Base-by-base conservation (phyloP, 2,888 invertebrate genomes). In the Melanostoma scalare region DNA sequence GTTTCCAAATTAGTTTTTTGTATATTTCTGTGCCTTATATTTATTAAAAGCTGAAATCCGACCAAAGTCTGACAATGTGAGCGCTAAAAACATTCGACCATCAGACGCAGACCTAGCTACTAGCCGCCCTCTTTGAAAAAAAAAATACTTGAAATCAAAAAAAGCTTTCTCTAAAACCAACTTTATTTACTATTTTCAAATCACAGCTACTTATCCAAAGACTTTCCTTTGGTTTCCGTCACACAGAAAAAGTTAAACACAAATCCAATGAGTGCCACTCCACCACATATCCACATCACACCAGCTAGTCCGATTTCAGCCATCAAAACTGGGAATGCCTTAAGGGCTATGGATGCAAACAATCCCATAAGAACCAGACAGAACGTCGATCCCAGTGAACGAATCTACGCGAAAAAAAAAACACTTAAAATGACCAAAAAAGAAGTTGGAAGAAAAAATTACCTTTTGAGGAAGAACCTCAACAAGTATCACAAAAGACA, bases 381-480 rank as follows among this genome's bases (percentile, higher is more conserved):
- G 1, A 88, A 81, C 0, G 89, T 88, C 3, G 88, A 87, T 6
- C 85, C 88, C 42, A 89, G 9, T 0, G 89, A 87, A 5, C 90
- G 89, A 65, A 90, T 89, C 90, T 90, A 31, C 20, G 1, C 20
- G 42, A 86, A 86, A n/a, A 20, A n/a, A 35, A 60, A 56, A 31
- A 48, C 50, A 58, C 56, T 33, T 9, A 35, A 31, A 52, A 42
- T 53, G 20, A 20, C 20, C 20, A 20, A 0, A 1, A 56, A 53
- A 20, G 55, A 48, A 36, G 6, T 10, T 4, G 9, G 20, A 33
- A n/a, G 2, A 20, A 20, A 20, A 20, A 72, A 44, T 6, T 76
- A 90, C 91, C 88, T 90, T 90, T 0, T 87, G 85, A 0, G 90
- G 90, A 46, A 91, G 87, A 3, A 90, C 87, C 74, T 91, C 91